Evolutionary conservation across 2,797 vertebrate genomes (phyloP), one percentile per base, ranked within the genome.

Genomic region (Sitta carolinensis): DNA sequence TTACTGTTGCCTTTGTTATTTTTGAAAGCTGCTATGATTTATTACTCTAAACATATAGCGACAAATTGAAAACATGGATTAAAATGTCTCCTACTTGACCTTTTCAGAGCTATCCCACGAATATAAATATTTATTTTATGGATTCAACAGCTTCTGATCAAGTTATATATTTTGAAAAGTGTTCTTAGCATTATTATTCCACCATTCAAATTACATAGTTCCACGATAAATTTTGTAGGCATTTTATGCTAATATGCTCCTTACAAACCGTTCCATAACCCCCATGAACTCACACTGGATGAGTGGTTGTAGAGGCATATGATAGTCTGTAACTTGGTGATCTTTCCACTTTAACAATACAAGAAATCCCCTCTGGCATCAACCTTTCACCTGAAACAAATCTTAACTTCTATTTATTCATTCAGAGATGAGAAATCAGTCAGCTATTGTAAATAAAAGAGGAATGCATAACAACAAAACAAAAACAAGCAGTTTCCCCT

Each of bases 11-110:
- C 61, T 83, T 43, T 92, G 74, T 77, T 89, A 55, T n/a, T 93
- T 90, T 64, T 87, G 78, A 93, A 91, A 91, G 68, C 47, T 70
- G 45, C 68, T 75, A 18, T 89, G 79, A 91, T 93, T 83, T 94
- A 87, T 74, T 84, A 30, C 36, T 77, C 26, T 64, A 87, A 89
- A 59, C 59, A 43, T 67, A 76, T 30, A 94, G 52, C 16, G 1
- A 72, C 84, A 94, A 90, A 90, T 93, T 94, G 88, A 90, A 95
- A 97, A 89, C 75, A 89, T 45, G 52, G 58, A 94, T 95, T 94
- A 89, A 92, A 97, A 87, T 64, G 68, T 92, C 61, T 94, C 50
- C 38, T 95, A 57, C 72, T 93, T 95, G 91, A 94, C 93, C 87
- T 95, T 95, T 90, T 87, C 84, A 74, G 74, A 92, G 40, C 32